Evolutionary conservation across 2,113 vertebrate species (phyloP), one percentile per base, ranked within the genome.

Genomic region (Dryoscopus gambensis): DNA sequence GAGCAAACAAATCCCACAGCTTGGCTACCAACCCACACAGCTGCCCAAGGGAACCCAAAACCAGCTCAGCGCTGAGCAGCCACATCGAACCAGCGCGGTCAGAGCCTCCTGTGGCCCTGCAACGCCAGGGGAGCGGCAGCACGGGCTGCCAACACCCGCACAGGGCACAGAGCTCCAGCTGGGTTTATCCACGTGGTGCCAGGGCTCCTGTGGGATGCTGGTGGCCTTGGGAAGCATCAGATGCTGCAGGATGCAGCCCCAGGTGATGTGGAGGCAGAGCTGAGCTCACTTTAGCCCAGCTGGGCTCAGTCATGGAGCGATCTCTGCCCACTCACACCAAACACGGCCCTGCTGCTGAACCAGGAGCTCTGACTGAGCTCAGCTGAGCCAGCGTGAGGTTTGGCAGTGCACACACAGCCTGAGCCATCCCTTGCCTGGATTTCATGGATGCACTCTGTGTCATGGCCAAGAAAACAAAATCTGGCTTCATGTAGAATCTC

Each of bases 81-180:
- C 35, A 21, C 0, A 0, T 21, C 0, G 1, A 21, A 12, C 3
- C 62, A 65, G 31, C 7, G 18, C 53, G 40, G n/a, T 31, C 35
- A 37, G 74, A 88, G 49, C 8, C 33, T 42, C 57, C 3, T 1
- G 52, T 15, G 35, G 83, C 90, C 83, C 59, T 40, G 17, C 52
- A 30, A 2, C 42, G 15, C 21, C 46, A 18, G 33, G 25, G 68
- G 25, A 30, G 17, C 24, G 13, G 82, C n/a, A 40, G 88, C 65
- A 55, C 6, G 5, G 85, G 47, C 67, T 28, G 77, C 64, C 89
- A 90, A 89, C 62, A 37, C 7, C 5, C 49, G 27, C 42, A 15
- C 9, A 31, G 70, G 82, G 37, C 90, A 74, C 75, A 42, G 14
- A 65, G 75, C 8, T 27, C 6, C n/a, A 4, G 22, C 40, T 1